Percentiles rank a stretch among this genome's conserved stretches.
phyloP scores from a whole-genome alignment of 2,797 vertebrate species.

The Triplophysa yarkandensis region DNA sequence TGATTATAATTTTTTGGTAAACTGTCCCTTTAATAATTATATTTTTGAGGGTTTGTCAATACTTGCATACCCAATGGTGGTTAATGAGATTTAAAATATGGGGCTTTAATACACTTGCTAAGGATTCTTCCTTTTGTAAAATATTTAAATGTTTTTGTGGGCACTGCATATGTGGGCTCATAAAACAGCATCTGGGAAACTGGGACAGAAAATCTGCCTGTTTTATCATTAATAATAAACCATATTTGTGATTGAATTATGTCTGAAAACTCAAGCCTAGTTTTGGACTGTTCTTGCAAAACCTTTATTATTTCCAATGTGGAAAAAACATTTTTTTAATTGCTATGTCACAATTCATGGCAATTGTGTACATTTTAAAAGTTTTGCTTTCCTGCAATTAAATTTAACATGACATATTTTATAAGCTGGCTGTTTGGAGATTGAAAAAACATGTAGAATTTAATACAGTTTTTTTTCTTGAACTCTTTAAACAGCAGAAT shows the following conservation, averaged over 20 bases:
- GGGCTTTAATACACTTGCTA: not conserved
- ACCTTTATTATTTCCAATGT: slow-evolving; percentile 1
- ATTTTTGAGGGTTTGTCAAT: not conserved
- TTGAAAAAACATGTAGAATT: not conserved
- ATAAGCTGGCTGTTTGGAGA: not conserved
- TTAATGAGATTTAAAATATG: not conserved
- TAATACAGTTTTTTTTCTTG: not conserved
- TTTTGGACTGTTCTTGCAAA: not conserved
- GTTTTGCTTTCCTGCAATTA: not conserved
- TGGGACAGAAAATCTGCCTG: slow-evolving; percentile 34
- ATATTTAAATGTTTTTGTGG: slow-evolving; percentile 37
- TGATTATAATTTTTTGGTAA: too few relatives aligned
- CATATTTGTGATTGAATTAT: slow-evolving; percentile 27
- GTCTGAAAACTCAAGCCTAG: not conserved
- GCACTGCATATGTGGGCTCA: not conserved
- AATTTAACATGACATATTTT: not conserved
- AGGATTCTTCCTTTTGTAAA: slow-evolving; percentile 19
- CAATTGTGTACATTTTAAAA: slow-evolving; percentile 5
- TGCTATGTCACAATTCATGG: not conserved
- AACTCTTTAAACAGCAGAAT: not conserved
- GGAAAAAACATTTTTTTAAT: not conserved
- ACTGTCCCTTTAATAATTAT: not conserved
- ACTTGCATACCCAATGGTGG: not conserved
- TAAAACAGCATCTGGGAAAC: slow-evolving; percentile 32
- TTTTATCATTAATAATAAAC: slow-evolving; percentile 49